Evolutionary conservation across 2,888 invertebrate genomes (phyloP).

Genomic region (Rhagophthalmus giganteus): DNA sequence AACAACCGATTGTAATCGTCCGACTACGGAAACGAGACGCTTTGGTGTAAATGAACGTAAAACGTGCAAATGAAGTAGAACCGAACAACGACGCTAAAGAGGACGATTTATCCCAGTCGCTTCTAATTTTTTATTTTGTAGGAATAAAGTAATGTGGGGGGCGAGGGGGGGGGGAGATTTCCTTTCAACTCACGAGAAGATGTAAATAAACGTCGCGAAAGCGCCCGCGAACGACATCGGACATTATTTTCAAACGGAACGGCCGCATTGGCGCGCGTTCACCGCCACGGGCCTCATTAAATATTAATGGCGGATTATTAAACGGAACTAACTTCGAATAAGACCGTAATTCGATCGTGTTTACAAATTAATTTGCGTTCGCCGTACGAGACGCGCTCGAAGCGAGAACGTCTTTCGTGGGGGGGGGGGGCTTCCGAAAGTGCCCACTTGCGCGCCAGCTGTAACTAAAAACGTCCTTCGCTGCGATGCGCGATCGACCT

Average conservation of each 20-base stretch:
- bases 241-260: too few species aligned
- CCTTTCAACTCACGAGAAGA: too few species aligned
- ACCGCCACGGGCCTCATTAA: too few species aligned
- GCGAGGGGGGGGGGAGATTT: too few species aligned
- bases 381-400: too few species aligned
- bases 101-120: neutral
- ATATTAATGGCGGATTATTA: too few species aligned
- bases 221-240: too few species aligned
- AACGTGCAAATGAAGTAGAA: neutral
- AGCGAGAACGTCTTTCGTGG: neutral
- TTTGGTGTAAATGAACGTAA: neutral
- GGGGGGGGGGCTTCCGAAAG: neutral
- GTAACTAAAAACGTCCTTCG: slow-evolving; percentile 23
- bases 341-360: neutral
- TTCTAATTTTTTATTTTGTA: neutral
- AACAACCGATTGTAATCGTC: neutral
- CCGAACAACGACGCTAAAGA: neutral
- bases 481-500: slow-evolving; percentile 17
- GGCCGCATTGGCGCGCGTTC: too few species aligned
- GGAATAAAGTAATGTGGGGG: neutral
- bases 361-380: neutral
- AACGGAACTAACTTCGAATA: too few species aligned
- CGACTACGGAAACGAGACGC: neutral
- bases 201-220: too few species aligned
- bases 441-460: neutral